Base-by-base conservation (phyloP, 1,140 invertebrate species). In the Mactra quadrangularis region DNA sequence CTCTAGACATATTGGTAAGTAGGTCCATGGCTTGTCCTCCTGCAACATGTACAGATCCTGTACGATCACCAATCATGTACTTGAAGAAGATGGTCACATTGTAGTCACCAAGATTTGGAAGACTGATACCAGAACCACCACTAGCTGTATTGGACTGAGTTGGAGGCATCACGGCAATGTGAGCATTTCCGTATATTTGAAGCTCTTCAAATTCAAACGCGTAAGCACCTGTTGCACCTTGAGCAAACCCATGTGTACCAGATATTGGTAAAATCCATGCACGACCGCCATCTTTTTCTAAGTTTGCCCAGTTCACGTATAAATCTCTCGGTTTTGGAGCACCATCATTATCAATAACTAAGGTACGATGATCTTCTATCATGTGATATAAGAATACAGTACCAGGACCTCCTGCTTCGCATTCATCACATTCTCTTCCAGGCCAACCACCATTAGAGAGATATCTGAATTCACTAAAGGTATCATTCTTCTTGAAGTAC, bases 31-130 rank as follows among this genome's bases (percentile, higher is more conserved):
- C 79, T 68, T 90, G 89, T 29, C 71, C 72, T 15, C 82, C 77
- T 1, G 82, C 85, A 6, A 89, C 72, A 78, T 90, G 89, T 11
- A 90, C 87, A 1, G 87, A 75, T 4, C 89, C 89, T 15, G 84
- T 89, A 25, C 89, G 62, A 70, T 90, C 89, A 13, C 89, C 89
- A 52, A 90, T 90, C 88, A 90, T 90, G 79, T 89, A 89, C 64
- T 88, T 88, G 81, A 89, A 90, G 72, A 89, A 89, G 29, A 90
- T 47, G 9, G 79, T 88, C 22, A 90, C 84, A 76, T 87, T 87
- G 31, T 86, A 87, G 38, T 79, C 79, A 7, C 64, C 64, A n/a
- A 72, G 62, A 50, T 38, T 74, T 11, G 76, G 45, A n/a, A 66
- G 27, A 41, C 22, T 35, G 4, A 55, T 72, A 25, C 62, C 38